These are phyloP conservation scores for Sebastes hubbsi DNA, from an alignment of 2,797 vertebrate genomes.

Conservation along the genomic window DNA sequence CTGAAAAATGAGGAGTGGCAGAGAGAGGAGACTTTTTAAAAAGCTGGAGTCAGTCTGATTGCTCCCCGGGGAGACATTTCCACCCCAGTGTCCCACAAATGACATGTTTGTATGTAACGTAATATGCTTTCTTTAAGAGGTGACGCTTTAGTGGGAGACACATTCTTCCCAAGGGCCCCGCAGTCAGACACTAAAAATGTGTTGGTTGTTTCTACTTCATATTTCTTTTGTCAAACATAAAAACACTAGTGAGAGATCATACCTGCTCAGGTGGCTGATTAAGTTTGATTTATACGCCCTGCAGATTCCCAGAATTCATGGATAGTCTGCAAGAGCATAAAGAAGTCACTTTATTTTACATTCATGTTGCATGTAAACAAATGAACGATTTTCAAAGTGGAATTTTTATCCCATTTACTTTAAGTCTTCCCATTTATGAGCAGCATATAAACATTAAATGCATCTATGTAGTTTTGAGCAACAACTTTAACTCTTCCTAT, in stretches of 20 bases:
- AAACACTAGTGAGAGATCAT: slow-evolving; percentile 12
- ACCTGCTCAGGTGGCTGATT: slow-evolving; percentile 47
- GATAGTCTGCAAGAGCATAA: not conserved
- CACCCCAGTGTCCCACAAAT: slow-evolving; percentile 73
- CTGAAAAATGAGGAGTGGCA: slow-evolving; percentile 69
- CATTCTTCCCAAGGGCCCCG: slow-evolving; percentile 57
- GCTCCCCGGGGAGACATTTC: slow-evolving; percentile 78
- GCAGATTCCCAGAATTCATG: not conserved
- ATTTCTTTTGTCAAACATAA: slow-evolving; percentile 33
- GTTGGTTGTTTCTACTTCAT: slow-evolving; percentile 26
- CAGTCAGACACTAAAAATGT: slow-evolving; percentile 43
- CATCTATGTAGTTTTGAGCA: not conserved
- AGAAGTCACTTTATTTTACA: not conserved
- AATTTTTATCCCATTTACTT: not conserved
- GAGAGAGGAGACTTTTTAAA: slow-evolving; percentile 68
- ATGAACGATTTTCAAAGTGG: not conserved
- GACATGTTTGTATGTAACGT: slow-evolving; percentile 78
- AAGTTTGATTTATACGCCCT: slow-evolving; percentile 15
- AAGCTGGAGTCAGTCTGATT: slow-evolving; percentile 76
- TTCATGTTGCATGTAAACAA: not conserved
- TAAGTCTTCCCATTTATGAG: not conserved
- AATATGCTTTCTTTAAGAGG: slow-evolving; percentile 75
- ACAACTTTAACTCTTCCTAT: not conserved
- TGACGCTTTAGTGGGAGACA: slow-evolving; percentile 65
- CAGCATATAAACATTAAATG: too few relatives aligned